Base-by-base conservation (phyloP, 1,140 invertebrate species). In the Chionoecetes opilio region DNA sequence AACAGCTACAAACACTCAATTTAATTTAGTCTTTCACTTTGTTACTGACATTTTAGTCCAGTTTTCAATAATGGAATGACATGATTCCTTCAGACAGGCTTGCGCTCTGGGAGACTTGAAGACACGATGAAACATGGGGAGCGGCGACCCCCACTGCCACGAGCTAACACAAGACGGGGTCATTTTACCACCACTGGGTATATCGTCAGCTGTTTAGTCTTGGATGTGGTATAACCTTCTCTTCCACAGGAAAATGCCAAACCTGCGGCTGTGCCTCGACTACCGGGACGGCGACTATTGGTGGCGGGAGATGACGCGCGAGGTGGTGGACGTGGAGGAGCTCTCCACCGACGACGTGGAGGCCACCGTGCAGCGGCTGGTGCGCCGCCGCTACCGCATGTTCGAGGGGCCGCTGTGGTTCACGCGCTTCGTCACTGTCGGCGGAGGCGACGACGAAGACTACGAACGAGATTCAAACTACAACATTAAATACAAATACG, bases 311-410 rank as follows among this genome's bases (percentile, higher is more conserved):
- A 95, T 96, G 93, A 91, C 93, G 46, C 82, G 90, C 31, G 91
- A 96, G 82, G 91, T 86, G 53, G 93, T 96, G 35, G 96, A 96
- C 92, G 95, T 96, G 53, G 96, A 96, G 53, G 96, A 96, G 75
- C 82, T 96, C 21, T n/a, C 53, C 6, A 92, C 93, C 0, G 86
- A 96, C 29, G 92, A 95, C 88, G 92, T 96, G 32, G 88, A 93
- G 34, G 35, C 82, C 34, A 96, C 95, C 29, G 87, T 96, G 9
- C 95, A 96, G 89, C 46, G 46, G 38, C 85, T 96, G 53, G 46
- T 96, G 8, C 92, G 92, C 21, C 92, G 94, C 31, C 91, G 94
- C 14, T 96, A 96, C 82, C 91, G 92, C 37, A 82, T 93, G 38
- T 75, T 91, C 21, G 93, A 96, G 35, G 96, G 96, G 9, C 96